Percentiles rank a stretch among this genome's conserved stretches.
Conservation (phyloP, 2,113 vertebrate species). For the Symphodus melops region DNA sequence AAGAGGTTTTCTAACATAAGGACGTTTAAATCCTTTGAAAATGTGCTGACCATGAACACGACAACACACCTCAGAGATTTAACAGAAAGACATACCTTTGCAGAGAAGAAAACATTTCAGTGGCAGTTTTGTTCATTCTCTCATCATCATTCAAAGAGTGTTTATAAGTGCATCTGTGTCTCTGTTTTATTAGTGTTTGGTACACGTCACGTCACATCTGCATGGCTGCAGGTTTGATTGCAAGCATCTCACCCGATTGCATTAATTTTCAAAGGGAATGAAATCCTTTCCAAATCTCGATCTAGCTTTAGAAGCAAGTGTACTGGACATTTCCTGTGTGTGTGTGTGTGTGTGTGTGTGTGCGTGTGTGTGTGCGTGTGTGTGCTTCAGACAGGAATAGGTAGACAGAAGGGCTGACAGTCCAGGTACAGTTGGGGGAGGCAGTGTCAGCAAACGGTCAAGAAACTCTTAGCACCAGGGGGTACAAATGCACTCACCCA, state of each 20-base stretch:
- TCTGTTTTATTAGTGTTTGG: conserved; percentile 31
- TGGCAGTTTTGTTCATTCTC: conserved; percentile 21
- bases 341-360: conserved; percentile 32
- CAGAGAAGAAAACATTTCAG: background rate
- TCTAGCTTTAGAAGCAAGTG: conserved; percentile 9
- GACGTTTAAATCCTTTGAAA: conserved; percentile 61
- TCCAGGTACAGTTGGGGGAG: conserved; percentile 61
- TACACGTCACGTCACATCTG: background rate
- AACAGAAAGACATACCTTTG: conserved; percentile 24
- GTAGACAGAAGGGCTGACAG: conserved; percentile 76
- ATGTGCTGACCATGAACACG: conserved; percentile 61
- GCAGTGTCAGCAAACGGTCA: conserved; percentile 79
- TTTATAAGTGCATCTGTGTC: background rate
- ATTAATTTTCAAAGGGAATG: conserved; percentile 1
- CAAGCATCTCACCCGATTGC: background rate
- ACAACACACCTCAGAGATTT: conserved; percentile 54
- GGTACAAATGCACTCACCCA: conserved; percentile 64
- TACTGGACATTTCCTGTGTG: conserved; percentile 45
- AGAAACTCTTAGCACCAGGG: conserved; percentile 74
- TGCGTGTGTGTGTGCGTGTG: conserved; percentile 17
- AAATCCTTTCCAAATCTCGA: conserved; percentile 20
- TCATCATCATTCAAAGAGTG: background rate
- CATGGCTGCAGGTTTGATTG: background rate
- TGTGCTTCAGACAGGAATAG: conserved; percentile 20
- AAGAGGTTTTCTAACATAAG: conserved; percentile 52